Evolutionary conservation across 1,140 invertebrate genomes (phyloP).

Genomic region (Plodia interpunctella): DNA sequence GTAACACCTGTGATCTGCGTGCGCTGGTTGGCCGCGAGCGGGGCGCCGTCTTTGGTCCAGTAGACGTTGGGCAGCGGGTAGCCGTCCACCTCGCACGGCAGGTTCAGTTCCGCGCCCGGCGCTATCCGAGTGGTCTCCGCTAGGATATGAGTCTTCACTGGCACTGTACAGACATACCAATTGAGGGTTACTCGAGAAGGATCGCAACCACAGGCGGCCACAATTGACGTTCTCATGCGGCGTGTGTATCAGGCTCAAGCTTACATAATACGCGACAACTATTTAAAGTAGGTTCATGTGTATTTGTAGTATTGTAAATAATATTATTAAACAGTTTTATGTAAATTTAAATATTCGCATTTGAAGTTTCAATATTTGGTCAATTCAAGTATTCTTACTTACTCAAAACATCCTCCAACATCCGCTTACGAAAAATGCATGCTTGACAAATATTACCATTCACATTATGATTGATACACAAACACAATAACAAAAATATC

Average conservation of each 20-base stretch:
- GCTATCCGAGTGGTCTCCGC: conserved; percentile 24
- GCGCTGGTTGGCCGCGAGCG: conserved; percentile 73
- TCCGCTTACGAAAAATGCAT: conserved; percentile 10
- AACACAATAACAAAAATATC: conserved; percentile 22
- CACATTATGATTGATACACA: neutral
- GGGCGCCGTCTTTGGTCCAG: conserved; percentile 87
- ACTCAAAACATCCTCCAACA: neutral
- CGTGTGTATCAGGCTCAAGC: neutral
- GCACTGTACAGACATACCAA: conserved; percentile 27
- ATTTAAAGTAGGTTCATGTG: too few relatives aligned
- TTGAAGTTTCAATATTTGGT: too few relatives aligned
- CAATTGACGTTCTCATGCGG: too few relatives aligned
- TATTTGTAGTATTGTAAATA: neutral
- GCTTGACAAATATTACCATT: conserved; percentile 9
- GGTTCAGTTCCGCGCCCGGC: conserved; percentile 80
- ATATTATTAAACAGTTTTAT: too few relatives aligned
- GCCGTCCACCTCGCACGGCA: conserved; percentile 87
- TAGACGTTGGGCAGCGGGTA: conserved; percentile 84
- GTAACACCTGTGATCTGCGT: conserved; percentile 80
- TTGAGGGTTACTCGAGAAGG: too few relatives aligned
- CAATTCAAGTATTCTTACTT: too few relatives aligned
- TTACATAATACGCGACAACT: too few relatives aligned
- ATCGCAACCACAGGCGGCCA: too few relatives aligned
- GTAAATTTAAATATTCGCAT: too few relatives aligned
- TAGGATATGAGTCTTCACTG: conserved; percentile 40